Evolutionary conservation across 2,797 vertebrate genomes (phyloP), one percentile per base, ranked within the genome.

Genomic region (Sebastes matsubarae): DNA sequence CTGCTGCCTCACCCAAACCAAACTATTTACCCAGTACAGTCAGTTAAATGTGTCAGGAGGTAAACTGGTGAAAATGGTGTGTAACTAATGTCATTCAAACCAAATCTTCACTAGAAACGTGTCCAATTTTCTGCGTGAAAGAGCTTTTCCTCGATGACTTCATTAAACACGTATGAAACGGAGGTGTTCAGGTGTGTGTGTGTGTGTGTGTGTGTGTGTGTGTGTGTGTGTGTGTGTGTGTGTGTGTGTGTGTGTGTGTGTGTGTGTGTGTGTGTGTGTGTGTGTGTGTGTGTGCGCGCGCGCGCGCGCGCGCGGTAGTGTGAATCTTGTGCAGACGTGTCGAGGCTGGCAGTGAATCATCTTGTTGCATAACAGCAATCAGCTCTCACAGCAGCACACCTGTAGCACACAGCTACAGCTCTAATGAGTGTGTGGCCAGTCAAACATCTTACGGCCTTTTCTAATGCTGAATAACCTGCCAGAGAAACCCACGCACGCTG

Each of bases 361-460:
- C 20, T 36, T 18, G 66, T 89, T 91, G 52, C 46, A 18, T 87
- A 87, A 86, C 64, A 57, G 52, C 78, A 73, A 72, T 74, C 42
- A 70, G 63, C 63, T 42, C 42, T 70, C 14, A 13, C 38, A 67
- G 76, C 36, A n/a, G 73, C 82, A 77, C 86, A 87, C 83, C 91
- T 91, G 87, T 76, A 76, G 66, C 32, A 69, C 73, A 54, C 66
- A 70, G 24, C 55, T 13, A 13, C 6, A 24, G 12, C 55, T 58
- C 22, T 27, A 25, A 24, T 34, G 22, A 16, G 24, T 22, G 20
- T 46, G 42, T 1, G 32, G 5, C 11, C 12, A 32, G 2, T 75
- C n/a, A n/a, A 55, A 50, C 63, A 38, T 66, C 52, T 80, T 71
- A 72, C 4, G 10, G 63, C 30, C 46, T 25, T 54, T 69, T 69